Percentiles rank a stretch among this genome's conserved stretches.
Conservation (phyloP, 2,888 invertebrate genomes). For the Lordiphosa fenestrarum region DNA sequence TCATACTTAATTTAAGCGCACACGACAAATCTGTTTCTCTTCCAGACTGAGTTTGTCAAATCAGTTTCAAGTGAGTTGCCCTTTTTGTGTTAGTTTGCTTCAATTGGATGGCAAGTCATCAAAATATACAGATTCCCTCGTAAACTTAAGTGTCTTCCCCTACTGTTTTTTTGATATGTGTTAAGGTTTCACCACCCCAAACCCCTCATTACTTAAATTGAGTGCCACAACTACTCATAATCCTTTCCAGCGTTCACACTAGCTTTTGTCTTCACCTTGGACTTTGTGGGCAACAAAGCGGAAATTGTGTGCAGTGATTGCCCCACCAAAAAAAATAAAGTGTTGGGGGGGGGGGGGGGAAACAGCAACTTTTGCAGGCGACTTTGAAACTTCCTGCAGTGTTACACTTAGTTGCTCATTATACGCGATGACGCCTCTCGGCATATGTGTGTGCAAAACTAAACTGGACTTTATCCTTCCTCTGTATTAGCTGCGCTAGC, state of each 20-base stretch:
- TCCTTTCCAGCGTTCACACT: neutral
- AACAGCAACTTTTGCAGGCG: conserved; percentile 4
- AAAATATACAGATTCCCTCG: too few relatives aligned
- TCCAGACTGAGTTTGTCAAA: too few relatives aligned
- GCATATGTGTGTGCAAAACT: conserved; percentile 26
- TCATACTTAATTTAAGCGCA: too few relatives aligned
- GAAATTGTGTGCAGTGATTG: conserved; percentile 32
- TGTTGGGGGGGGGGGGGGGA: conserved; percentile 18
- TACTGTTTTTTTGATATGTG: too few relatives aligned
- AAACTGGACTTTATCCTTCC: conserved; percentile 38
- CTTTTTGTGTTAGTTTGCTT: too few relatives aligned
- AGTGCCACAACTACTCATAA: neutral
- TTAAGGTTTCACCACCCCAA: too few relatives aligned
- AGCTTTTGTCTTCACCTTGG: conserved; percentile 25
- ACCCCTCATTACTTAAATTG: too few relatives aligned
- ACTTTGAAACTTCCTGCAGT: neutral
- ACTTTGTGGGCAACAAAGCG: conserved; percentile 24
- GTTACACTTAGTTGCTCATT: conserved; percentile 36
- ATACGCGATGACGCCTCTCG: conserved; percentile 17
- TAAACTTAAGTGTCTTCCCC: too few relatives aligned
- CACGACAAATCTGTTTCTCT: too few relatives aligned
- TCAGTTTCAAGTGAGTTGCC: too few relatives aligned
- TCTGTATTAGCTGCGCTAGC: conserved; percentile 22
- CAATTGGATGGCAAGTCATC: too few relatives aligned
- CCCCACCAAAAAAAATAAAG: too few relatives aligned